These are phyloP conservation scores for Nicator chloris DNA, from an alignment of 2,113 vertebrate species.

Conservation along the genomic window DNA sequence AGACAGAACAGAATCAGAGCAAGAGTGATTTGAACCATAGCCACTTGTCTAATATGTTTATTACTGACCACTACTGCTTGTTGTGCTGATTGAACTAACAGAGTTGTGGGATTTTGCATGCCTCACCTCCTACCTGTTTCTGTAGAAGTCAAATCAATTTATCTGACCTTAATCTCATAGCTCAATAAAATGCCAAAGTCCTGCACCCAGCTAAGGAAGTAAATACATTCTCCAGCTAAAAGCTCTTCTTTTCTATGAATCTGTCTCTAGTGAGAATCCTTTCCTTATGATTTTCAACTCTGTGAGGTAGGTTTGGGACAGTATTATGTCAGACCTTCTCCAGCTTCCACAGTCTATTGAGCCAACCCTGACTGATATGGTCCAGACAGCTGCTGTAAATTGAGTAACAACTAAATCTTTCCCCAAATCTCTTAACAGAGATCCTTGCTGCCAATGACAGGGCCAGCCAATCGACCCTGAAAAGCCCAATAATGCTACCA, in stretches of 20 bases:
- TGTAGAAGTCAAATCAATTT: not conserved
- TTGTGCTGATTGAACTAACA: not conserved
- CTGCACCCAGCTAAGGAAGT: not conserved
- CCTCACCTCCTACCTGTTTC: not conserved
- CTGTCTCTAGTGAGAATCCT: not conserved
- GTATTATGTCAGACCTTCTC: not conserved
- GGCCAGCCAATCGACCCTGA: not conserved
- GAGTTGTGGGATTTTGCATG: not conserved
- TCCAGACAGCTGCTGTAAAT: not conserved
- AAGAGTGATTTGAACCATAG: not conserved
- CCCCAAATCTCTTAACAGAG: not conserved
- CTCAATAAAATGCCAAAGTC: not conserved
- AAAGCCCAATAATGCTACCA: not conserved
- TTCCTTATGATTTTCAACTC: not conserved
- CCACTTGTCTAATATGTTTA: not conserved
- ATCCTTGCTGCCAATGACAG: not conserved
- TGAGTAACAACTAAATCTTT: not conserved
- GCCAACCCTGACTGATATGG: not conserved
- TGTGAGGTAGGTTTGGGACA: not conserved
- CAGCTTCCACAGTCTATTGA: not conserved
- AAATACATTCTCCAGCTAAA: not conserved
- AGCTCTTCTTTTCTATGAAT: not conserved
- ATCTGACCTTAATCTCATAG: not conserved
- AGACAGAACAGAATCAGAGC: not conserved
- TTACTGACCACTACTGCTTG: not conserved